Conservation (phyloP, 2,888 invertebrate species). For the Cantharis rustica region DNA sequence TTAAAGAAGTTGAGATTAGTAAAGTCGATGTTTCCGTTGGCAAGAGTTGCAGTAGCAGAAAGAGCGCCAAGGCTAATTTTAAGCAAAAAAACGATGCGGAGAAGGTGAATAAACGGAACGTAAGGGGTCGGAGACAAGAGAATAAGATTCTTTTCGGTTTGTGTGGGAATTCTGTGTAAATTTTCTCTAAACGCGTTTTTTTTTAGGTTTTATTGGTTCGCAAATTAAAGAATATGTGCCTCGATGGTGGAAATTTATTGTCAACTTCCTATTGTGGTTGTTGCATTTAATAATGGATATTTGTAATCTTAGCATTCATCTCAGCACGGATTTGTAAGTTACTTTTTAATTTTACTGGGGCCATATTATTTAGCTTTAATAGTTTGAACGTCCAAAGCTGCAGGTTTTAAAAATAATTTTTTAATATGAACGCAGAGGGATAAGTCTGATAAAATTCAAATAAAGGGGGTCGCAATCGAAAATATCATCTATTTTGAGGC, state of each 20-base stretch:
- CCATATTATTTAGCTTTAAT: too few species aligned
- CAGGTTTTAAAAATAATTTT: too few species aligned
- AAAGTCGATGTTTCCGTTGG: conserved; percentile 45
- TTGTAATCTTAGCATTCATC: conserved; percentile 75
- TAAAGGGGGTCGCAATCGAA: too few species aligned
- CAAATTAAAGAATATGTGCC: conserved; percentile 59
- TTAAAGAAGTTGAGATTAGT: conserved; percentile 43
- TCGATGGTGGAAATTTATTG: conserved; percentile 61
- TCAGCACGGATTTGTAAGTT: conserved; percentile 71
- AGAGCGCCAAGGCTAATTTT: conserved; percentile 39
- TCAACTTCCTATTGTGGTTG: conserved; percentile 74
- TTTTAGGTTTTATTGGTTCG: conserved; percentile 51
- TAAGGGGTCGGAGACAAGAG: conserved; percentile 59
- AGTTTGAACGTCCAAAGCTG: too few species aligned
- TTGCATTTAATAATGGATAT: conserved; percentile 80
- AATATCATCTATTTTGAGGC: too few species aligned
- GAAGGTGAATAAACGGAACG: conserved; percentile 59
- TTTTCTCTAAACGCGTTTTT: conserved; percentile 8
- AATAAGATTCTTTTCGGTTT: conserved; percentile 52
- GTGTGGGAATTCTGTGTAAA: conserved; percentile 14
- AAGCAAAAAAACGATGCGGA: conserved; percentile 46
- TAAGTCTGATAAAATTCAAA: too few species aligned
- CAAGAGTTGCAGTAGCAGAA: conserved; percentile 49
- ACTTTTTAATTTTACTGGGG: not conserved
- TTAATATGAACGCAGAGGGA: too few species aligned